These are phyloP conservation scores for Stegodyphus dumicola DNA, from an alignment of 1,140 invertebrate species.

Conservation along the genomic window DNA sequence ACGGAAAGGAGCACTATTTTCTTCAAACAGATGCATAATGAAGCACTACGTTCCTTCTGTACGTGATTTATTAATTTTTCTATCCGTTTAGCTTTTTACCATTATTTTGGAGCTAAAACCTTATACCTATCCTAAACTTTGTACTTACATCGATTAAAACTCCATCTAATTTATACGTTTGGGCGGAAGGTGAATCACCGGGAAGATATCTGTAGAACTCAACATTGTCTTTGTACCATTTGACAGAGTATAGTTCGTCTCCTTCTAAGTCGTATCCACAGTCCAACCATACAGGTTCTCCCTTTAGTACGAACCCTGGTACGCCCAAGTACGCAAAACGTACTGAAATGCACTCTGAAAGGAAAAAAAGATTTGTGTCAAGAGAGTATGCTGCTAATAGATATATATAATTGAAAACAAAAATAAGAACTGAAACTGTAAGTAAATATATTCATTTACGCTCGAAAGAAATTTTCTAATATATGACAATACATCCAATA, in stretches of 20 bases:
- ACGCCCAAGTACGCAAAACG: slow-evolving; percentile 39
- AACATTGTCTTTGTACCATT: slow-evolving; percentile 65
- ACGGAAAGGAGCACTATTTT: too few relatives aligned
- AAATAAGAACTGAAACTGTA: too few relatives aligned
- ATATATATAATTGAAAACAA: too few relatives aligned
- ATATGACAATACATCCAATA: too few relatives aligned
- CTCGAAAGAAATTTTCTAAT: too few relatives aligned
- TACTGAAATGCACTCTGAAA: slow-evolving; percentile 31
- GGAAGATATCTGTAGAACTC: slow-evolving; percentile 65
- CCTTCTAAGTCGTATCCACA: slow-evolving; percentile 62
- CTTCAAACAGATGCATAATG: too few relatives aligned
- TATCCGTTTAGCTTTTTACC: too few relatives aligned
- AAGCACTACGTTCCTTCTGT: too few relatives aligned
- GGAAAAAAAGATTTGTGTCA: not conserved
- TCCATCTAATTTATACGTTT: slow-evolving; percentile 63
- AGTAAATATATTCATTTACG: too few relatives aligned
- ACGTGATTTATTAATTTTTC: too few relatives aligned
- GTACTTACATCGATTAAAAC: slow-evolving; percentile 64
- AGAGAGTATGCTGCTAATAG: too few relatives aligned
- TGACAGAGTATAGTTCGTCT: slow-evolving; percentile 64
- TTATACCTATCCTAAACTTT: not conserved
- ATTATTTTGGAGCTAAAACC: not conserved
- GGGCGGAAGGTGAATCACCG: slow-evolving; percentile 60
- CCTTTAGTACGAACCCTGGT: slow-evolving; percentile 59
- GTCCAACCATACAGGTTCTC: slow-evolving; percentile 62